These are phyloP conservation scores for Cacoxenus indagator DNA, from an alignment of 2,888 invertebrate species.

Conservation along the genomic window DNA sequence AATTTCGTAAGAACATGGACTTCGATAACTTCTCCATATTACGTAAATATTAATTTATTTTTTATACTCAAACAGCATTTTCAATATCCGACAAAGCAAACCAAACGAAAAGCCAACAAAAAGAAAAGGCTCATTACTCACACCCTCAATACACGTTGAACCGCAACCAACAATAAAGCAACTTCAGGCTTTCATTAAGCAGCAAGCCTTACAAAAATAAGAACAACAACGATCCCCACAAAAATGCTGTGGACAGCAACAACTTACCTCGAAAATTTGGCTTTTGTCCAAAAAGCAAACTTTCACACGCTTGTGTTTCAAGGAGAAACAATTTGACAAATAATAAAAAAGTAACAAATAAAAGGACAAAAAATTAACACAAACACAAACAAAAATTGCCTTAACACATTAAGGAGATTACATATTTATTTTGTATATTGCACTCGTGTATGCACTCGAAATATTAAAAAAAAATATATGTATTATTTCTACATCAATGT, in stretches of 20 bases:
- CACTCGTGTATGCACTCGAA: background rate
- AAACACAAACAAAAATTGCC: background rate
- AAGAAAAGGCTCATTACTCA: background rate
- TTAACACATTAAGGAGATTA: conserved; percentile 15
- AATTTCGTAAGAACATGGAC: background rate
- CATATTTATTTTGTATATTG: background rate
- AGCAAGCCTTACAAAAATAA: conserved; percentile 39
- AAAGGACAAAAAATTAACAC: background rate
- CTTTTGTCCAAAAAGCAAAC: conserved; percentile 11
- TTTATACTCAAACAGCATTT: conserved; percentile 47
- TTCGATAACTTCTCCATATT: background rate
- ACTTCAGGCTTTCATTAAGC: conserved; percentile 48
- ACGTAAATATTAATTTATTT: conserved; percentile 51
- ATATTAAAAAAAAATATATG: background rate
- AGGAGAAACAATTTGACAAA: background rate
- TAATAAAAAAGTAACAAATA: background rate
- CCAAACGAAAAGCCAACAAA: conserved; percentile 22
- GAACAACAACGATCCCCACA: background rate
- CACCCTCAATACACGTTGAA: background rate
- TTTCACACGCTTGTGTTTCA: background rate
- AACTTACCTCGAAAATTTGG: conserved; percentile 41
- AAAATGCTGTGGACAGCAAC: background rate
- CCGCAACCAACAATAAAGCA: conserved; percentile 31
- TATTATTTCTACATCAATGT: background rate
- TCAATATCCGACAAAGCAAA: conserved; percentile 53